Evolutionary conservation across 2,888 invertebrate species (phyloP).

Genomic region (Calameuta pallipes): DNA sequence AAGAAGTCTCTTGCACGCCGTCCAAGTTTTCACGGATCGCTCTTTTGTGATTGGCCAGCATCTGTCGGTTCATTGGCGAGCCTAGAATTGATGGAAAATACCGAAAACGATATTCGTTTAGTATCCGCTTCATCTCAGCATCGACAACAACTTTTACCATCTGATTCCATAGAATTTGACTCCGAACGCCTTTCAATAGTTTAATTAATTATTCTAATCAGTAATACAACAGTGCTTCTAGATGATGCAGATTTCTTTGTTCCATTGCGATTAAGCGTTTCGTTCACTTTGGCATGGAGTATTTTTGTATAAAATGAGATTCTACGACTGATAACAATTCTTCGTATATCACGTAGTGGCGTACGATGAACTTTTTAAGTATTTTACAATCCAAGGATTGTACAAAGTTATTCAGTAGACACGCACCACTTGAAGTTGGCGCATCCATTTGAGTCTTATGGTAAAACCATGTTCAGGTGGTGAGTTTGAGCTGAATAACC

Average conservation of each 20-base stretch:
- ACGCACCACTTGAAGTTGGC: no score
- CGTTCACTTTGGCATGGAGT: neutral
- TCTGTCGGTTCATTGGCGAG: conserved; percentile 85
- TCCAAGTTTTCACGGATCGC: conserved; percentile 74
- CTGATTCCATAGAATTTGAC: neutral
- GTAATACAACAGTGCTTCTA: neutral
- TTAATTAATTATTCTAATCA: neutral
- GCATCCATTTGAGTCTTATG: no score
- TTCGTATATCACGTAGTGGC: neutral
- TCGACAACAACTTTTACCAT: neutral
- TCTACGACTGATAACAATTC: neutral
- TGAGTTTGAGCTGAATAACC: no score
- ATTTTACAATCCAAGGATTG: neutral
- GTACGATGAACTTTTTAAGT: neutral
- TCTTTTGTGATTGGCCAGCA: conserved; percentile 80
- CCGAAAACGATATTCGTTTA: neutral
- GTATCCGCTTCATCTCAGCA: neutral
- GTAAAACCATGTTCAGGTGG: no score
- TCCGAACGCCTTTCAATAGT: neutral
- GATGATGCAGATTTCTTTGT: neutral
- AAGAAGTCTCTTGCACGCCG: conserved; percentile 81
- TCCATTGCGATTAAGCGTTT: neutral
- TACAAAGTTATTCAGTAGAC: no score
- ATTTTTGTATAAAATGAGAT: neutral
- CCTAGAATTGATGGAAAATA: conserved; percentile 68